Evolutionary conservation across 2,888 invertebrate genomes (phyloP).

Genomic region (Aricia artaxerxes): DNA sequence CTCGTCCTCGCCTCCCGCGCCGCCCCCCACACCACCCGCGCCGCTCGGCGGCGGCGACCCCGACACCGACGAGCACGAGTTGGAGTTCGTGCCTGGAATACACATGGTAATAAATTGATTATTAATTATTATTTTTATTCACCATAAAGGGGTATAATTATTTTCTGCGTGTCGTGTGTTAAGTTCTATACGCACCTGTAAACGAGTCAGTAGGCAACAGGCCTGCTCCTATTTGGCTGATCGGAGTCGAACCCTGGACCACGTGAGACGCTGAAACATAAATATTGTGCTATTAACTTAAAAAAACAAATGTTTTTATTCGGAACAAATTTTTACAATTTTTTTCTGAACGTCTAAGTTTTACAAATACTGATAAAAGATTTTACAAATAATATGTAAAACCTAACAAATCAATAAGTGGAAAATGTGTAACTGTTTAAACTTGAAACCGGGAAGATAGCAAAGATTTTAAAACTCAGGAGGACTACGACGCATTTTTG

Average conservation of each 20-base stretch:
- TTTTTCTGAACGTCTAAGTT: background rate
- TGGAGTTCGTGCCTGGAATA: constrained; percentile 65
- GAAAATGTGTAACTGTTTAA: too few relatives aligned
- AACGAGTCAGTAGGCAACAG: constrained; percentile 78
- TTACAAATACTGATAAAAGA: background rate
- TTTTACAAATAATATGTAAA: too few relatives aligned
- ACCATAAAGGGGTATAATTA: too few relatives aligned
- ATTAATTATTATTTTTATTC: background rate
- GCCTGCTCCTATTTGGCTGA: constrained; percentile 91
- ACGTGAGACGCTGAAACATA: constrained; percentile 66
- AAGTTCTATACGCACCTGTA: constrained; percentile 56
- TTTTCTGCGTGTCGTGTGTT: background rate
- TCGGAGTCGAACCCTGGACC: constrained; percentile 91
- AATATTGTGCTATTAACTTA: background rate
- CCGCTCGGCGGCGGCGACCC: constrained; percentile 72
- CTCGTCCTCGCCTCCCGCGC: constrained; percentile 67
- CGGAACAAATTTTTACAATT: too few relatives aligned
- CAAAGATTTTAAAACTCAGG: too few relatives aligned
- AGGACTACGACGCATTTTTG: too few relatives aligned
- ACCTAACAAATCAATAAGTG: too few relatives aligned
- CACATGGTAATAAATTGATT: background rate
- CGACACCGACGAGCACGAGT: constrained; percentile 75
- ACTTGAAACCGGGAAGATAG: too few relatives aligned
- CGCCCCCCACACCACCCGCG: constrained; percentile 47
- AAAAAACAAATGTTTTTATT: too few relatives aligned